Percentiles rank a stretch among this genome's conserved stretches.
phyloP scores from a whole-genome alignment of 2,113 vertebrate species.

The Ammospiza caudacuta region DNA sequence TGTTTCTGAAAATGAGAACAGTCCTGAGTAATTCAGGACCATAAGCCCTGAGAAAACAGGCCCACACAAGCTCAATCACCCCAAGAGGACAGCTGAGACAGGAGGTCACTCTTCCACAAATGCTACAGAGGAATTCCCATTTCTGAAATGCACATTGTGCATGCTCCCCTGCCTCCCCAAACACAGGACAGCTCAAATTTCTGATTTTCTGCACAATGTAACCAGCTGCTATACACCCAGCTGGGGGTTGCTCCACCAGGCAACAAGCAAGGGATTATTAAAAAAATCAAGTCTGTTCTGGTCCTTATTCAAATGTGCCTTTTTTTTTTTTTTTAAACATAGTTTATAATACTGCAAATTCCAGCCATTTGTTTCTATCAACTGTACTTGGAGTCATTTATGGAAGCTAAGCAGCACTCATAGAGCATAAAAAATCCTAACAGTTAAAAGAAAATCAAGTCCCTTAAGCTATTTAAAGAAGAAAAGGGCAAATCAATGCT shows the following conservation, averaged over 20 bases:
- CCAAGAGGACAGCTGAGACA: not conserved
- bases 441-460: not conserved
- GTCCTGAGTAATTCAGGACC: not conserved
- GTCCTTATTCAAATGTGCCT: not conserved
- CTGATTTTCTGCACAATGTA: not conserved
- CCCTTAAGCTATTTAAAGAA: not conserved
- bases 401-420: not conserved
- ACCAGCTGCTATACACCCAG: not conserved
- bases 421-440: not conserved
- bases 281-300: slow-evolving; percentile 14
- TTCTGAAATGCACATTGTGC: not conserved
- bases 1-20: not conserved
- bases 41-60: not conserved
- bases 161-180: not conserved
- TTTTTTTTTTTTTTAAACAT: not conserved
- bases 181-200: not conserved
- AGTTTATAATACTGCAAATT: not conserved
- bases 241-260: not conserved
- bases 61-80: fast-evolving
- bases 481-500: not conserved
- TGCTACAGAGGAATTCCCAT: not conserved
- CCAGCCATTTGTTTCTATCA: not conserved
- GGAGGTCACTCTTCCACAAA: not conserved
- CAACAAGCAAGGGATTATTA: not conserved
- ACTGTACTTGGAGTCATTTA: not conserved